These are phyloP conservation scores for Benitochromis conjunctus DNA, from an alignment of 2,113 vertebrate genomes.

Conservation along the genomic window DNA sequence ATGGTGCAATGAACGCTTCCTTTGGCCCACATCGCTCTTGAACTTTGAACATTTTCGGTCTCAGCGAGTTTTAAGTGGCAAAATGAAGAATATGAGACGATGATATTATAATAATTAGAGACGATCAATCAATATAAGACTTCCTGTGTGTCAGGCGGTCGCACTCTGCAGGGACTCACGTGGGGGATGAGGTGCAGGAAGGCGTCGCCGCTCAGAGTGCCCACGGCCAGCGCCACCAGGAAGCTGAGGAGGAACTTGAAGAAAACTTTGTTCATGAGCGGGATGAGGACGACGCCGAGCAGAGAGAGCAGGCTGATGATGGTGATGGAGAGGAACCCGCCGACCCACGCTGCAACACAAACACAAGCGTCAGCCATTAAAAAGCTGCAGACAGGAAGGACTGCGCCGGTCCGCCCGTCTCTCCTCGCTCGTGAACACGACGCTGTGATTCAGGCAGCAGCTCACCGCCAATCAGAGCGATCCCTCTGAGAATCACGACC, in stretches of 20 bases:
- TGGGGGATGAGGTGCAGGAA: conserved; percentile 96
- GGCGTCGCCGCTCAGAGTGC: conserved; percentile 94
- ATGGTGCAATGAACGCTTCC: not conserved
- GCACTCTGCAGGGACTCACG: conserved; percentile 69
- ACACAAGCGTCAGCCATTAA: not conserved
- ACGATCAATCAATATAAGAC: not conserved
- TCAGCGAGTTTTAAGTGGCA: not conserved
- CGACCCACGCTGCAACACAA: conserved; percentile 83
- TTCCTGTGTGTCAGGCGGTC: not conserved
- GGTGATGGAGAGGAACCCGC: conserved; percentile 91
- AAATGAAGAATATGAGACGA: not conserved
- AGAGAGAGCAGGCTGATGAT: conserved; percentile 93
- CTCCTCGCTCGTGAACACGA: too few species aligned
- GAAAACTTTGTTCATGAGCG: conserved; percentile 91
- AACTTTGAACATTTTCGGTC: not conserved
- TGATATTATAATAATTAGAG: not conserved
- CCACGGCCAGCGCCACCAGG: conserved; percentile 93
- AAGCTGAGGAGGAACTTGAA: conserved; percentile 98
- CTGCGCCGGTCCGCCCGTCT: not conserved
- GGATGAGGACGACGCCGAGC: conserved; percentile 88
- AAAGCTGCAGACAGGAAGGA: rapidly evolving
- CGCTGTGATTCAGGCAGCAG: rapidly evolving
- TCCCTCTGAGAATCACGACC: rapidly evolving
- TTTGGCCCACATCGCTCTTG: not conserved
- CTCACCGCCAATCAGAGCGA: not conserved